Base-by-base conservation (phyloP, 2,888 invertebrate species). In the Habroteleia sp. region DNA sequence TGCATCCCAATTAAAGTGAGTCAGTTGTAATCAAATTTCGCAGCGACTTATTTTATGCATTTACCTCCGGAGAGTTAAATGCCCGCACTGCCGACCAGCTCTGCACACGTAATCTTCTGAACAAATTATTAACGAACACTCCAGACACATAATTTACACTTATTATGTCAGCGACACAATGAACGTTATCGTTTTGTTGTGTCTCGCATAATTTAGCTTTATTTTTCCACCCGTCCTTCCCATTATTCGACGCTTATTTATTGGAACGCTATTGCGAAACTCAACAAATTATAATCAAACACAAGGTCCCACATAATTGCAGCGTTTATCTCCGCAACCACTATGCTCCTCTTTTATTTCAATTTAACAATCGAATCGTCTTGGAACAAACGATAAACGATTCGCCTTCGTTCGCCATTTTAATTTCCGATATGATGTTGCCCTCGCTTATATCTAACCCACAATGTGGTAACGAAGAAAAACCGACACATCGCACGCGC, bases 1-100 rank as follows among this genome's bases (percentile, higher is more conserved):
- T 25, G 16, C 14, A 20, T 23, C 20, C 7, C 10, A 46, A 46
- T 27, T 17, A 50, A 50, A 23, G 13, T 14, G 14, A 50, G 13
- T 8, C 31, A n/a, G 10, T 27, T 7, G 16, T 39, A 39, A 37
- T 29, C 5, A 17, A 14, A 54, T 27, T 54, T 39, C 17, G 13
- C 5, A 8, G 5, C 25, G 39, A 14, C 11, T 17, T 23, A 14
- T 17, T 54, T 54, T 25, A 39, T 23, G 33, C 13, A 11, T 16
- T 39, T 39, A 11, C 27, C 37, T 17, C 54, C 17, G 39, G 39
- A 54, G 54, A 54, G 39, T 54, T 54, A 39, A 54, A 54, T 17
- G 54, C 39, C 54, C 39, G 54, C 27, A 54, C 17, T 17, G 27
- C n/a, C 5, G 5, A 27, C 17, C 25, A 37, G 17, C 14, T 25